Percentiles rank a stretch among this genome's conserved stretches.
phyloP scores from a whole-genome alignment of 2,797 vertebrate species.

The Crocodylus rhombifer region DNA sequence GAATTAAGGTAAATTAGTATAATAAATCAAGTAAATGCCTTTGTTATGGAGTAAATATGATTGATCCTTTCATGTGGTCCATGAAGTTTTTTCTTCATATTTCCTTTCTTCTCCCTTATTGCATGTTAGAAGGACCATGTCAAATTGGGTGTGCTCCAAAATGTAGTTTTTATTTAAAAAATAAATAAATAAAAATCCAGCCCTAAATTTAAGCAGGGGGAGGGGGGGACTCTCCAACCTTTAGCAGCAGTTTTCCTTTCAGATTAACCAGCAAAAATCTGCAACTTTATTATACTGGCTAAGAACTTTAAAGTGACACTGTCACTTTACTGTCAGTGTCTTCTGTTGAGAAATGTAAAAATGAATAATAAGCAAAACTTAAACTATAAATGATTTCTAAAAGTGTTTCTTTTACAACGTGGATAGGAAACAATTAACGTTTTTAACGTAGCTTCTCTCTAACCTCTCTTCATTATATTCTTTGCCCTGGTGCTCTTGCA shows the following conservation, averaged over 20 bases:
- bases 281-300: not conserved
- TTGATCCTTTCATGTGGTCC: not conserved
- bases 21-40: accelerated
- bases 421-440: not conserved
- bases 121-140: not conserved
- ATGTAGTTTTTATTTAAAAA: not conserved
- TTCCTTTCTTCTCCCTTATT: not conserved
- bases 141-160: not conserved
- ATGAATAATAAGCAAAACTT: not conserved
- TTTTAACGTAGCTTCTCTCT: not conserved
- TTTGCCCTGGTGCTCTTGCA: not conserved
- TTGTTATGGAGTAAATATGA: not conserved
- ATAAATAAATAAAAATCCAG: too few relatives aligned
- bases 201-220: too few relatives aligned
- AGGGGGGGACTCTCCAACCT: not conserved
- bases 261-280: not conserved
- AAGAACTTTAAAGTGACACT: not conserved
- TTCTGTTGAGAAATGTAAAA: not conserved
- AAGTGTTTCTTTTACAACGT: not conserved
- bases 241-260: not conserved
- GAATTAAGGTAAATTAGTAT: not conserved
- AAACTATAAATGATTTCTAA: not conserved
- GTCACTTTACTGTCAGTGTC: not conserved
- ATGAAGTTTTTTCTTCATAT: not conserved
- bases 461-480: not conserved